These are phyloP conservation scores for Orussus abietinus DNA, from an alignment of 1,140 invertebrate species.

Conservation along the genomic window DNA sequence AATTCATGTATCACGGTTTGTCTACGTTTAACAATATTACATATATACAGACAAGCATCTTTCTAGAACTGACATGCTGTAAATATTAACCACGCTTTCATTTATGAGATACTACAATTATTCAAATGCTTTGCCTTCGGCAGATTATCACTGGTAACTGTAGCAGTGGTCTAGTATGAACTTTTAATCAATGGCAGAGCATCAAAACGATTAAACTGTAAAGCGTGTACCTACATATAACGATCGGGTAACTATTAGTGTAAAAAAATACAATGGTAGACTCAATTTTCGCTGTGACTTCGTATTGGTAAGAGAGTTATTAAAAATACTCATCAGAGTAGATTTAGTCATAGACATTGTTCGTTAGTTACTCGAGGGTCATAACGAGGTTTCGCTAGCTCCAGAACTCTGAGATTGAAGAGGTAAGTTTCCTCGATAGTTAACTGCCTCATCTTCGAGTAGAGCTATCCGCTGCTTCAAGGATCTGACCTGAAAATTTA, in stretches of 20 bases:
- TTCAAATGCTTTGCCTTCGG: conserved; percentile 25
- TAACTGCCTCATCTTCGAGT: conserved; percentile 34
- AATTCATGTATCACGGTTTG: conserved; percentile 33
- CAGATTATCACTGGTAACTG: conserved; percentile 17
- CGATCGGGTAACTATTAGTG: conserved; percentile 20
- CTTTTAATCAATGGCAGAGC: conserved; percentile 22
- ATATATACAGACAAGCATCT: conserved; percentile 37
- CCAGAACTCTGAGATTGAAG: conserved; percentile 42
- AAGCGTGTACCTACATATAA: conserved; percentile 6
- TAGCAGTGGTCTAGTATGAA: conserved; percentile 20
- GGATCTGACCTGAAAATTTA: conserved; percentile 31
- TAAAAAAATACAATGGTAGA: conserved; percentile 44
- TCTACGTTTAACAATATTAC: conserved; percentile 37
- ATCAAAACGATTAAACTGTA: conserved; percentile 20
- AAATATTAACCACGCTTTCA: conserved; percentile 1
- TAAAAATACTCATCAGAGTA: conserved; percentile 20
- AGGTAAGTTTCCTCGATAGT: conserved; percentile 34
- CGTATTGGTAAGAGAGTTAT: conserved; percentile 15
- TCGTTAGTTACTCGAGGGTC: conserved; percentile 30
- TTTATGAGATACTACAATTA: conserved; percentile 20
- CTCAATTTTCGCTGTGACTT: conserved; percentile 23
- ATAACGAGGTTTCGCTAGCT: conserved; percentile 44
- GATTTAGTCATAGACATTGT: conserved; percentile 9
- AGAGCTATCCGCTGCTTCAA: conserved; percentile 37
- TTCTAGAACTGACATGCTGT: conserved; percentile 19